Conservation (phyloP, 2,797 vertebrate genomes). For the Podarcis lilfordi region DNA sequence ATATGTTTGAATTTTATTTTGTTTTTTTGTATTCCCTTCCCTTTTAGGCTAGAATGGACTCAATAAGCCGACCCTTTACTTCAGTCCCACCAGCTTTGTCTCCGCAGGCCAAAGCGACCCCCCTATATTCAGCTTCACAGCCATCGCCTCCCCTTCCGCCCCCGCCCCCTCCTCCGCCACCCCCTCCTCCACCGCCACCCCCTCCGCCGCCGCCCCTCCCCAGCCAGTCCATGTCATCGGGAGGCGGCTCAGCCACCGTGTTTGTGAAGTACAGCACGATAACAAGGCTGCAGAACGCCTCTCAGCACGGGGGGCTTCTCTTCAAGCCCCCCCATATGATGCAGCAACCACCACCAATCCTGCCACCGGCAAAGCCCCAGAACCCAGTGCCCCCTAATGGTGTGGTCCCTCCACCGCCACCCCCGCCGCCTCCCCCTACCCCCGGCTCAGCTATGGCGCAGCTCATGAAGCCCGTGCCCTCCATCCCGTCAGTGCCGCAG, state of each 20-base stretch:
- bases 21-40: not conserved
- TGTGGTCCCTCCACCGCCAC: slow-evolving; percentile 83
- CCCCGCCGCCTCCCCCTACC: slow-evolving; percentile 82
- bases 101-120: slow-evolving; percentile 79
- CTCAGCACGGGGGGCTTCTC: slow-evolving; percentile 76
- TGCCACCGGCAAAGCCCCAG: slow-evolving; percentile 76
- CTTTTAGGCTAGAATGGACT: slow-evolving; percentile 77
- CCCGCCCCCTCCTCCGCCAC: slow-evolving; percentile 65
- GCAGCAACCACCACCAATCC: slow-evolving; percentile 60
- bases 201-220: slow-evolving; percentile 76
- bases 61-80: slow-evolving; percentile 83
- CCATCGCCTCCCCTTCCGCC: slow-evolving; percentile 73
- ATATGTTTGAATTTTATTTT: not conserved
- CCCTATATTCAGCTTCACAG: slow-evolving; percentile 78
- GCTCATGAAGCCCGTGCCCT: slow-evolving; percentile 78
- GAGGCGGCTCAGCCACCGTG: slow-evolving; percentile 72
- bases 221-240: slow-evolving; percentile 81
- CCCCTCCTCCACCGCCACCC: slow-evolving; percentile 77
- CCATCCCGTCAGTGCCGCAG: slow-evolving; percentile 76
- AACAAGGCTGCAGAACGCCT: slow-evolving; percentile 85
- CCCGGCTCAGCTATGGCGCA: slow-evolving; percentile 91
- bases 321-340: slow-evolving; percentile 62
- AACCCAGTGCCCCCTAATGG: slow-evolving; percentile 76
- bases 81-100: slow-evolving; percentile 83
- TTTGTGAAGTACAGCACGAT: slow-evolving; percentile 94